Evolutionary conservation across 2,888 invertebrate species (phyloP).

Genomic region (Heteromurus nitidus): DNA sequence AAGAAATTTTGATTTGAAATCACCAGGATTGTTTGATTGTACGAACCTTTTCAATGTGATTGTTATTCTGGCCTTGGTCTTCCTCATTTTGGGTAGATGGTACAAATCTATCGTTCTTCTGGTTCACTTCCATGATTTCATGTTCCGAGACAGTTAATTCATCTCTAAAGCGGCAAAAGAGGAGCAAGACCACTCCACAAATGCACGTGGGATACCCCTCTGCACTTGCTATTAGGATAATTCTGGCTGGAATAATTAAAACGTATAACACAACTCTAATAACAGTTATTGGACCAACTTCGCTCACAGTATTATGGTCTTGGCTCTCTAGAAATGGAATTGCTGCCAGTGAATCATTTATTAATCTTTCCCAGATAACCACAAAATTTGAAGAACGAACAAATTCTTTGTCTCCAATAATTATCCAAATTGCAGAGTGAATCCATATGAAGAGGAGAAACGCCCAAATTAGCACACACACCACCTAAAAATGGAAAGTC

Average conservation of each 20-base stretch:
- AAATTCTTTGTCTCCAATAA: constrained; percentile 26
- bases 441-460: neutral
- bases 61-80: too few species aligned
- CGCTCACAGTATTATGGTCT: too few species aligned
- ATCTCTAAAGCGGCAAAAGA: neutral
- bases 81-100: too few species aligned
- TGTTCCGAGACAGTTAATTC: too few species aligned
- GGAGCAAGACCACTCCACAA: neutral
- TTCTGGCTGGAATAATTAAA: constrained; percentile 16
- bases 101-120: too few species aligned
- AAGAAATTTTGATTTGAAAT: too few species aligned
- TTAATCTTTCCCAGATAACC: neutral
- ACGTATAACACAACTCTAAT: neutral
- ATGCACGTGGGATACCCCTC: neutral
- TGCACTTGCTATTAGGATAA: neutral
- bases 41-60: too few species aligned
- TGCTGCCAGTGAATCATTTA: neutral
- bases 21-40: too few species aligned
- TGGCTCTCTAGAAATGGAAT: neutral
- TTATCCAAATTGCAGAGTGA: neutral
- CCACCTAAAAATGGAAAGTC: constrained; percentile 18
- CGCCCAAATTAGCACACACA: neutral
- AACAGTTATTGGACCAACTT: neutral
- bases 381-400: neutral
- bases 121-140: too few species aligned